Evolutionary conservation across 2,797 vertebrate species (phyloP), one percentile per base, ranked within the genome.

Genomic region (Lutra lutra): DNA sequence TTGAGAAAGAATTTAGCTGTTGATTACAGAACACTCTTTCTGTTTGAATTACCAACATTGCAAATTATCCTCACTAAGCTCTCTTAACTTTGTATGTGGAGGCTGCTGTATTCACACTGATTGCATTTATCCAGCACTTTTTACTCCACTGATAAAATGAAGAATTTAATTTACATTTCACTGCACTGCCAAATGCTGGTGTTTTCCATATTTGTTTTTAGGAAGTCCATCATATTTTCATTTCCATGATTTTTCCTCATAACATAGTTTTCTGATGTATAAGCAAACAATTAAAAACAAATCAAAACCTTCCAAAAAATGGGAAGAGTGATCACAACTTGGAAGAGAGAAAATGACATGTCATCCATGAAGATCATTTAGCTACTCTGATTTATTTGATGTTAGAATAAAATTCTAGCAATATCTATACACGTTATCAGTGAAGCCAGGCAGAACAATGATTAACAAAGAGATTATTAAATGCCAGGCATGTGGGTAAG

Each of bases 161-260:
- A 94, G 46, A 86, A 56, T 68, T 89, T 75, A 92, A 94, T 64
- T 87, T 54, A 93, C 23, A 46, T 92, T 91, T 86, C 46, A 86
- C 21, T 72, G 82, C 60, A 86, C 68, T 77, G 32, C 23, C 43
- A 78, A 92, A 62, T 38, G 75, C 27, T 56, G 48, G 38, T 58
- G 10, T 48, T 96, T 93, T 83, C 56, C 77, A 84, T 46, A 90
- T 72, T 86, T 56, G 7, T 72, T 84, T 94, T 78, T 68, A 66
- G 38, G 35, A 86, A 77, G 46, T 48, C 54, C 15, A 40, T 48
- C 46, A 20, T 60, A 86, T 70, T 75, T 94, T 89, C 66, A 89
- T 62, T 92, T 89, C 75, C 51, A 48, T 0, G 20, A 80, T 89
- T 77, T 75, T 35, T 79, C 29, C 92, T 92, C 9, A 58, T 79